A percentile compares a stretch with the other conserved stretches of the same genome.
Evolutionary conservation across 2,797 vertebrate species (phyloP).

Genomic region (Heteromormyrus szaboi): DNA sequence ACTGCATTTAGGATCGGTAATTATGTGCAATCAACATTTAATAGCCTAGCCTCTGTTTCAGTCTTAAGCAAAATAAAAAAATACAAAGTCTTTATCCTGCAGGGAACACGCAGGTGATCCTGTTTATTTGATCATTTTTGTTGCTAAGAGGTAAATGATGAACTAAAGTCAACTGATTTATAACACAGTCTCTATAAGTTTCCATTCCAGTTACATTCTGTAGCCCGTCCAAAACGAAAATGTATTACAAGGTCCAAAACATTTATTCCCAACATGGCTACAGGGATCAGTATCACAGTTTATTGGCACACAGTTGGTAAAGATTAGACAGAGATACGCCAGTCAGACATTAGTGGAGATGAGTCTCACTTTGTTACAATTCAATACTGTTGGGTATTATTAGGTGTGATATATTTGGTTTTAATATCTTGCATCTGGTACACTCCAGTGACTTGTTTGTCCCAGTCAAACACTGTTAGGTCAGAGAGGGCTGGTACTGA

Average conservation of each 20-base stretch:
- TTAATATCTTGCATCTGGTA: neutral
- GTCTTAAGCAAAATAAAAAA: slow-evolving; percentile 4
- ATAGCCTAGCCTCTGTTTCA: slow-evolving; percentile 12
- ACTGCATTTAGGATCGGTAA: neutral
- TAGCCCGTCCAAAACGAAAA: neutral
- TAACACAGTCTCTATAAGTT: neutral
- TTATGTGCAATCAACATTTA: slow-evolving; percentile 12
- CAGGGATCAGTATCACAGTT: neutral
- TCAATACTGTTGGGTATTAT: slow-evolving; percentile 5
- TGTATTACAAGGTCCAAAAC: neutral
- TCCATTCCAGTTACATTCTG: neutral
- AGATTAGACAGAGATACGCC: neutral
- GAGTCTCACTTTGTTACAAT: slow-evolving; percentile 4
- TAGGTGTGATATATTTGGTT: slow-evolving; percentile 2
- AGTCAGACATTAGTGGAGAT: neutral
- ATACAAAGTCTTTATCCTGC: neutral
- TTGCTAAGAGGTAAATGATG: neutral
- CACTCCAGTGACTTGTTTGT: neutral
- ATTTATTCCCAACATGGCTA: neutral
- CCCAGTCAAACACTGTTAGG: neutral
- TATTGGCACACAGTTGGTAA: neutral
- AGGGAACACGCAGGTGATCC: neutral
- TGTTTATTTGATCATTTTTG: neutral
- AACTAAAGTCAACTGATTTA: neutral
- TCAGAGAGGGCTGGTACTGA: neutral